Evolutionary conservation across 2,113 vertebrate species (phyloP).

Genomic region (Alethe castanea): DNA sequence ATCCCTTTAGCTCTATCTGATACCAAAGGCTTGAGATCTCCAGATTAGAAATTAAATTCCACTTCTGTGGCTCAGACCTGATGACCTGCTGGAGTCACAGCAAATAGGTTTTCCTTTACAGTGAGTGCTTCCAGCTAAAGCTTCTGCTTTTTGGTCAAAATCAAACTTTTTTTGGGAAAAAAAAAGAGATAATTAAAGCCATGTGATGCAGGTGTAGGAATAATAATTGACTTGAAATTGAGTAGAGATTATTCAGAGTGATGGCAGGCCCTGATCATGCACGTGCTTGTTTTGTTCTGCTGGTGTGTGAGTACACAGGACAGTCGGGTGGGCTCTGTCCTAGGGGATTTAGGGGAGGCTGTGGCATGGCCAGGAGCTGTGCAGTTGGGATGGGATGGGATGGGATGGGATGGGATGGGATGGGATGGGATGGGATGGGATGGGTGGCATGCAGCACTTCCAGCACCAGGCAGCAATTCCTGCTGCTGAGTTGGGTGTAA

Average conservation of each 20-base stretch:
- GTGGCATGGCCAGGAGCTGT: not conserved
- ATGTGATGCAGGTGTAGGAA: accelerated
- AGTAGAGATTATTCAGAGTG: not conserved
- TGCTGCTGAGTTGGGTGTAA: not conserved
- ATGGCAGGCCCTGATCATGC: not conserved
- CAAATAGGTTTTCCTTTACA: not conserved
- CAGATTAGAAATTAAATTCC: constrained; percentile 45
- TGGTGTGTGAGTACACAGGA: not conserved
- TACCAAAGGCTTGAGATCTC: not conserved
- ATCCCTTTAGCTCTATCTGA: constrained; percentile 22
- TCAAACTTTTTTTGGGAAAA: not conserved
- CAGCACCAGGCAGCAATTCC: not conserved
- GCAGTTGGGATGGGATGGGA: not conserved
- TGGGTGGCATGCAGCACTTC: not conserved
- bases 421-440: not conserved
- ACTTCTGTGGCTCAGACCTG: not conserved
- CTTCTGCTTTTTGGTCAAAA: not conserved
- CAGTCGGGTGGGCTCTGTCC: not conserved
- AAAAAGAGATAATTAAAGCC: not conserved
- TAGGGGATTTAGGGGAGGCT: not conserved
- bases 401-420: no score
- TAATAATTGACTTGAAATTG: not conserved
- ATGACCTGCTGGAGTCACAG: not conserved
- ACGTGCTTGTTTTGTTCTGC: not conserved
- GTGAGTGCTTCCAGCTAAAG: not conserved